Conservation (phyloP, 2,888 invertebrate genomes). For the Malacosoma neustria region DNA sequence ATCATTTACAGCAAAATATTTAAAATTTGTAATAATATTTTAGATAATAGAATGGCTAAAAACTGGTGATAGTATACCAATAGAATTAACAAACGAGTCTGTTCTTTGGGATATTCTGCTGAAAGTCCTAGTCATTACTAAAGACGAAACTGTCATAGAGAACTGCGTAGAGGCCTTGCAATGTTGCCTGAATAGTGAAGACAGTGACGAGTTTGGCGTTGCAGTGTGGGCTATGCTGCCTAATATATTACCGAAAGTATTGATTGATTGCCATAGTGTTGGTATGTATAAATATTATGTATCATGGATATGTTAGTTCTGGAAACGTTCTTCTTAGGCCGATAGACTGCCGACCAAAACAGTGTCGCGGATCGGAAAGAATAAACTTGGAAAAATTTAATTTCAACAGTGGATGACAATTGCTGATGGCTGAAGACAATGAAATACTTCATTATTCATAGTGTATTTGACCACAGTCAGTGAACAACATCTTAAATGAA, state of each 20-base stretch:
- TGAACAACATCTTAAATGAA: too few relatives aligned
- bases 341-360: too few relatives aligned
- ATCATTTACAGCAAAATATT: too few relatives aligned
- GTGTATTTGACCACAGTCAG: too few relatives aligned
- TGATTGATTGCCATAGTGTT: constrained; percentile 41
- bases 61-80: constrained; percentile 44
- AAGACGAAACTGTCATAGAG: constrained; percentile 22
- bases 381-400: too few relatives aligned
- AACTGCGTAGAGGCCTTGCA: constrained; percentile 46
- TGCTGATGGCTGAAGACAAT: too few relatives aligned
- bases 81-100: constrained; percentile 38
- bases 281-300: constrained; percentile 25
- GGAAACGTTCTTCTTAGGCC: too few relatives aligned
- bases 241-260: constrained; percentile 38
- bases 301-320: neutral
- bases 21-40: constrained; percentile 11
- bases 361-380: too few relatives aligned
- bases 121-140: constrained; percentile 38
- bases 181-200: constrained; percentile 34
- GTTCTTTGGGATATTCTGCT: constrained; percentile 51
- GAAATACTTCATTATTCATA: too few relatives aligned
- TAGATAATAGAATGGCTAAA: constrained; percentile 59
- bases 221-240: constrained; percentile 50
- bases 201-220: constrained; percentile 34
- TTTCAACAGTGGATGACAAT: too few relatives aligned